phyloP scores from a whole-genome alignment of 2,113 vertebrate genomes.

The Nasalis larvatus region DNA sequence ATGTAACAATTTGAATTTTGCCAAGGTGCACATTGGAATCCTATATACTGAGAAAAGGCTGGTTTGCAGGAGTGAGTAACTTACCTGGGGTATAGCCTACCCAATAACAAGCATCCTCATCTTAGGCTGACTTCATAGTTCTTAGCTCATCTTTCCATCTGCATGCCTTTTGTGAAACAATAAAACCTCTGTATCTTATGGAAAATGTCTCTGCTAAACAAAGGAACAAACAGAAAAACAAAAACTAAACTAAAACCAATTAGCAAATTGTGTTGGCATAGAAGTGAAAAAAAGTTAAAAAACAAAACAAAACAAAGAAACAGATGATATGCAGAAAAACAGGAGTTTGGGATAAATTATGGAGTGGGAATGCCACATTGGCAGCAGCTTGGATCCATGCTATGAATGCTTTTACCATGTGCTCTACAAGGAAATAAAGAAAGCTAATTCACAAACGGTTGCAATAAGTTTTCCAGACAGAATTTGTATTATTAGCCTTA shows the following conservation, averaged over 20 bases:
- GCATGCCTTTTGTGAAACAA: not conserved
- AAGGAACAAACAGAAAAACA: not conserved
- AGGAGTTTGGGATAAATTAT: not conserved
- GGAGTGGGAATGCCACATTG: not conserved
- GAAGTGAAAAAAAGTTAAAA: not conserved
- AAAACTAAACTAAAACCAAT: not conserved
- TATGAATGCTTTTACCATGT: conserved; percentile 23
- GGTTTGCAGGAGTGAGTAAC: not conserved
- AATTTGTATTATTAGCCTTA: conserved; percentile 46
- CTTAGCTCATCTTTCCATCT: not conserved
- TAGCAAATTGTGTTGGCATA: not conserved
- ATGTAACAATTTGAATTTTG: not conserved
- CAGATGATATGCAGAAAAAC: not conserved
- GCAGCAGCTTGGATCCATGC: not conserved
- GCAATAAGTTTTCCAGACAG: conserved; percentile 63
- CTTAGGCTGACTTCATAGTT: not conserved
- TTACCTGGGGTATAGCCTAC: not conserved
- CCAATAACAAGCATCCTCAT: not conserved
- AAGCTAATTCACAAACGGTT: conserved; percentile 43
- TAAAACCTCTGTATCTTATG: not conserved
- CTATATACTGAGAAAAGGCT: not conserved
- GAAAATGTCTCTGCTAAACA: not conserved
- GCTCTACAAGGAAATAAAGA: not conserved
- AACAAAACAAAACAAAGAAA: not conserved
- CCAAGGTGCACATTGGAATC: not conserved